Evolutionary conservation across 2,888 invertebrate genomes (phyloP).

Genomic region (Cantharis nigra): DNA sequence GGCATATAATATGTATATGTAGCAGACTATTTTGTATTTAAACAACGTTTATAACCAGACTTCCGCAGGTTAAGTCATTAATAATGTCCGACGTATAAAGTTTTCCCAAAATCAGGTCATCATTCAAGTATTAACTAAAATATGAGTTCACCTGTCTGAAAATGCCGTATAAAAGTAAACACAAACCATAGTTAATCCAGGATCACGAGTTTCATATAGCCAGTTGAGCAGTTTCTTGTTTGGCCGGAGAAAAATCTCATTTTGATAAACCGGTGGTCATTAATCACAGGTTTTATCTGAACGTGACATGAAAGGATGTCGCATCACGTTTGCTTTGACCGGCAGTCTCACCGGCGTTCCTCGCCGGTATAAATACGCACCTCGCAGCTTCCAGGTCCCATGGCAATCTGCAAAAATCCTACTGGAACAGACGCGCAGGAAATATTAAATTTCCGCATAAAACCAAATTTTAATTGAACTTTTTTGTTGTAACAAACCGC

Average conservation of each 20-base stretch:
- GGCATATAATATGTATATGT: background rate
- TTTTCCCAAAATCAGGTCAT: constrained; percentile 10
- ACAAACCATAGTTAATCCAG: constrained; percentile 40
- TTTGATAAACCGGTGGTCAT: constrained; percentile 53
- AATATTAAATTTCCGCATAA: constrained; percentile 32
- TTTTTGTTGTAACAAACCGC: constrained; percentile 14
- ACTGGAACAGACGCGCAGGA: constrained; percentile 29
- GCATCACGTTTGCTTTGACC: constrained; percentile 47
- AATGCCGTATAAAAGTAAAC: constrained; percentile 37
- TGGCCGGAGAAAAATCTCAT: constrained; percentile 50
- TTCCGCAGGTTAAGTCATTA: constrained; percentile 15
- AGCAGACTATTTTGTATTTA: background rate
- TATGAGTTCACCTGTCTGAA: constrained; percentile 42
- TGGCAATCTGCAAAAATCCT: constrained; percentile 41
- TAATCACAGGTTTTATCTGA: constrained; percentile 54
- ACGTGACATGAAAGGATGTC: constrained; percentile 54
- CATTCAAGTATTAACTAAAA: constrained; percentile 25
- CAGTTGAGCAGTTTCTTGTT: constrained; percentile 45
- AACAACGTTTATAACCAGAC: constrained; percentile 7
- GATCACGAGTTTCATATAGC: constrained; percentile 42
- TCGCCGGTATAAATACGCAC: constrained; percentile 36
- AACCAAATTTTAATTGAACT: constrained; percentile 25
- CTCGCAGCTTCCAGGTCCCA: constrained; percentile 41
- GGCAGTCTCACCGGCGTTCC: constrained; percentile 41
- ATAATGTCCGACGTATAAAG: constrained; percentile 6